These are phyloP conservation scores for Bimastos eiseni DNA, from an alignment of 2,888 invertebrate genomes.

Conservation along the genomic window DNA sequence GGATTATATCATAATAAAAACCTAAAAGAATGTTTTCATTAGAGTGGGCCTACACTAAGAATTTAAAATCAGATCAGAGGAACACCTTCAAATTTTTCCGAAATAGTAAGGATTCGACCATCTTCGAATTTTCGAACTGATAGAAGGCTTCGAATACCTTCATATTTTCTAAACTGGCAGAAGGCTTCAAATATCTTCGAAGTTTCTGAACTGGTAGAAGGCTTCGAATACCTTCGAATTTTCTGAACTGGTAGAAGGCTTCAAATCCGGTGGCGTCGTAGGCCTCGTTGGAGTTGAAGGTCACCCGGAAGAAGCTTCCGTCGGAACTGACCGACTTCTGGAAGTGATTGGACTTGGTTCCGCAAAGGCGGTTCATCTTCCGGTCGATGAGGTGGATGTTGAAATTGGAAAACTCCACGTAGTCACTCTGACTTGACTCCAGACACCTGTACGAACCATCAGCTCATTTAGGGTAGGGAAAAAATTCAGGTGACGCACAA, in stretches of 20 bases:
- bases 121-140: too few relatives aligned
- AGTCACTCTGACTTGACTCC: conserved; percentile 87
- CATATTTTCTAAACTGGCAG: too few relatives aligned
- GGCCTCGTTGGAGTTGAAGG: conserved; percentile 89
- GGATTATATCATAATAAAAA: too few relatives aligned
- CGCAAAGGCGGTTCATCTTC: conserved; percentile 86
- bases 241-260: conserved; percentile 81
- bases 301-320: conserved; percentile 88
- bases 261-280: conserved; percentile 92
- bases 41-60: too few relatives aligned
- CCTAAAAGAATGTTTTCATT: too few relatives aligned
- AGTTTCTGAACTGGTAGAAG: conserved; percentile 67
- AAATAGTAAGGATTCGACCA: too few relatives aligned
- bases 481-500: background rate
- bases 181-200: conserved; percentile 20
- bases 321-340: conserved; percentile 67
- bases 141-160: too few relatives aligned
- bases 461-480: background rate
- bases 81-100: too few relatives aligned
- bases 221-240: conserved; percentile 22
- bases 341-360: conserved; percentile 57
- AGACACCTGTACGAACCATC: conserved; percentile 74
- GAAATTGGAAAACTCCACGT: conserved; percentile 93
- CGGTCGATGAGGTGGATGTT: conserved; percentile 77
- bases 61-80: too few relatives aligned